These are phyloP conservation scores for Callaeas wilsoni DNA, from an alignment of 2,113 vertebrate genomes.

Conservation along the genomic window DNA sequence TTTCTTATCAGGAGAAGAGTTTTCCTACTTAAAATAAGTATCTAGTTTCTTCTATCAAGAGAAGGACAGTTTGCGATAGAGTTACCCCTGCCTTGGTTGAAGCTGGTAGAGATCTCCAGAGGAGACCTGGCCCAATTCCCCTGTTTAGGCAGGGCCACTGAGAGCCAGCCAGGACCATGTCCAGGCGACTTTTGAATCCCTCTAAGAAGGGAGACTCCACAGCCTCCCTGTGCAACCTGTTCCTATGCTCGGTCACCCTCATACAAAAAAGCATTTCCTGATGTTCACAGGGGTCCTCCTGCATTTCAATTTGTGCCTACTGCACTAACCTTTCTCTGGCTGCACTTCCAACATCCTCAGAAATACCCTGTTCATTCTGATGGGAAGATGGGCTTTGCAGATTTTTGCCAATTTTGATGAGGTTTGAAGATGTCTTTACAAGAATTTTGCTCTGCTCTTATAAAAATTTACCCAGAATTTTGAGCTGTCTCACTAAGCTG, in stretches of 20 bases:
- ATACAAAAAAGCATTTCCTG: neutral
- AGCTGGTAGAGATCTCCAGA: neutral
- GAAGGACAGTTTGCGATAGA: neutral
- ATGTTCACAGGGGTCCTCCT: neutral
- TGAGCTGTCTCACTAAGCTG: neutral
- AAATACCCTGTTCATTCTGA: neutral
- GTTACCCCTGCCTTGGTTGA: neutral
- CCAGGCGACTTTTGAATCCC: fast-evolving
- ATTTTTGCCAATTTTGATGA: neutral
- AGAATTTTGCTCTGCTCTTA: neutral
- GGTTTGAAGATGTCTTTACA: neutral
- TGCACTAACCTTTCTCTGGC: neutral
- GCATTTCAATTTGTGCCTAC: neutral
- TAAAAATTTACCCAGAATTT: neutral
- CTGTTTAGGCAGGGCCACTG: neutral
- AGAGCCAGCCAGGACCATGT: neutral
- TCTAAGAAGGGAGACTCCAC: neutral
- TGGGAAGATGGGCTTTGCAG: neutral
- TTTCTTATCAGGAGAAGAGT: neutral
- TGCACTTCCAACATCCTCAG: neutral
- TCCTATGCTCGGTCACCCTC: neutral
- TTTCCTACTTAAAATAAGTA: neutral
- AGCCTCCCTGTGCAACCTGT: neutral
- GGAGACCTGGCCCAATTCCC: neutral
- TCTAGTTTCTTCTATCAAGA: neutral